Base-by-base conservation (phyloP, 2,888 invertebrate species). In the Leucozona laternaria region DNA sequence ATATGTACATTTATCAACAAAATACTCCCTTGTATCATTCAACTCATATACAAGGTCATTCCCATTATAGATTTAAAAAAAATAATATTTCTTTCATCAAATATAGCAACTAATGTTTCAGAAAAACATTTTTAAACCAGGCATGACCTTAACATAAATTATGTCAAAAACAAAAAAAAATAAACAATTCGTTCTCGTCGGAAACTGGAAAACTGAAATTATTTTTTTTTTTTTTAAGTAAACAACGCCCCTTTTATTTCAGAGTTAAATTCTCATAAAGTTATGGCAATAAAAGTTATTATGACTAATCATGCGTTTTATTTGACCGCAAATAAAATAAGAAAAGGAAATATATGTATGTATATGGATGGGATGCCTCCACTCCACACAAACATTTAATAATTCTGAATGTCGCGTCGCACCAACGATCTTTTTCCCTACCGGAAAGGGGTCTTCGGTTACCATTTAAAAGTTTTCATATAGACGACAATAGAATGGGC, bases 261-360 rank as follows among this genome's bases (percentile, higher is more conserved):
- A 68, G 22, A 40, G 3, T 55, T 57, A 71, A 22, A 71, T 37
- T 68, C 64, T 48, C 68, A 77, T 55, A 79, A 68, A 72, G 78
- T 71, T 40, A 66, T 57, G 58, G 40, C 76, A 79, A 76, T 80
- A 71, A 84, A 84, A 60, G 50, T 66, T 71, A 71, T 76, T 84
- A 66, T 84, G 86, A 86, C 85, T 86, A 80, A 82, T 82, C 86
- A 72, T 70, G 75, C 86, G 71, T 86, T 79, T 60, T 66, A 66
- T 81, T 78, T 34, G 70, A 86, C 80, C 85, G 77, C 77, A 78
- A 78, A 76, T 50, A 71, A 75, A 57, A 79, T 5, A 53, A 60
- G 62, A 55, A 8, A 34, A 34, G 73, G 70, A 20, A 15, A 78
- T 45, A 58, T 45, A 64, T 64, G 28, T 31, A 31, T 31, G 31